Evolutionary conservation across 2,888 invertebrate species (phyloP).

Genomic region (Gisinianus flammeolus): DNA sequence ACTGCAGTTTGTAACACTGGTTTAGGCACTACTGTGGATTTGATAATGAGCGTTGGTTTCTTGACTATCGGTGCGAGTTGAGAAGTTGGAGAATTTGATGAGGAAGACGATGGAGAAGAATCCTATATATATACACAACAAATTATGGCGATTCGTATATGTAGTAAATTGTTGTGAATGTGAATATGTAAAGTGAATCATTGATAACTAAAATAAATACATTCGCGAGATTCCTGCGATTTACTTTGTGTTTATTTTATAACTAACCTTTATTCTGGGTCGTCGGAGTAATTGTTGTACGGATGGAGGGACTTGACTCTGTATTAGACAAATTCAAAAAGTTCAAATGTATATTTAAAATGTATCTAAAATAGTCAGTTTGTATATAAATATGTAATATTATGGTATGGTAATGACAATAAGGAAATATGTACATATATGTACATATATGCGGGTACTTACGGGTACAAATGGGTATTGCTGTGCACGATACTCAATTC

Average conservation of each 20-base stretch:
- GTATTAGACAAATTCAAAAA: neutral
- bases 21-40: slow-evolving; percentile 96
- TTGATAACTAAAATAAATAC: no score
- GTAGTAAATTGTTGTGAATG: no score
- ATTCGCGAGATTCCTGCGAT: no score
- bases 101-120: slow-evolving; percentile 69
- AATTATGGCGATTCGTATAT: slow-evolving; percentile 63
- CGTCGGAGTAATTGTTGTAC: slow-evolving; percentile 76
- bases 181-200: no score
- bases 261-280: slow-evolving; percentile 1
- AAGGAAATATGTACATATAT: no score
- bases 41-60: slow-evolving; percentile 91
- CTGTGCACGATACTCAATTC: slow-evolving; percentile 55
- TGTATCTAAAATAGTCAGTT: no score
- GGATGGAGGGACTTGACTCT: slow-evolving; percentile 67
- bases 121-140: neutral
- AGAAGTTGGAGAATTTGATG: slow-evolving; percentile 76
- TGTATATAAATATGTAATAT: no score
- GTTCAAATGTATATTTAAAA: neutral
- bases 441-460: no score
- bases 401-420: neutral
- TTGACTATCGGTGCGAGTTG: slow-evolving; percentile 71
- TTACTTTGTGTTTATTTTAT: no score
- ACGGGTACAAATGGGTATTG: slow-evolving; percentile 61
- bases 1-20: slow-evolving; percentile 64